These are phyloP conservation scores for Mactromeris polynyma DNA, from an alignment of 2,888 invertebrate genomes.

Conservation along the genomic window DNA sequence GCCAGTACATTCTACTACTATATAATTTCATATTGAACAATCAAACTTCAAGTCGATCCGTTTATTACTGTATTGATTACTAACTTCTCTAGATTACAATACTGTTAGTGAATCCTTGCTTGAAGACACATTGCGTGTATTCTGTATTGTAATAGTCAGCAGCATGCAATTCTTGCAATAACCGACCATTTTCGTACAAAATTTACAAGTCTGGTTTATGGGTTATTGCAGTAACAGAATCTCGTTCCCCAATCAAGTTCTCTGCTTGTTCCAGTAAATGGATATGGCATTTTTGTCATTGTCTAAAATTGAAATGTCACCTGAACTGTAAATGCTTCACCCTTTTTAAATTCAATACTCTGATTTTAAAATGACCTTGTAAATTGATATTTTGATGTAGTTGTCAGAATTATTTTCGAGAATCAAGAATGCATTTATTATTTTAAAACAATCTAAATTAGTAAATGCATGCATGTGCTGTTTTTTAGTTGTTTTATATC, in stretches of 20 bases:
- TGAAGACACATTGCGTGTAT: constrained; percentile 1
- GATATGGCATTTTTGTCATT: neutral
- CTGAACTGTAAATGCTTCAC: neutral
- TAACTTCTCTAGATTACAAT: constrained; percentile 13
- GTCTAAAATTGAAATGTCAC: constrained; percentile 9
- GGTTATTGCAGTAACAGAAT: neutral
- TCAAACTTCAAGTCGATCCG: neutral
- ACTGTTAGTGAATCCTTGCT: neutral
- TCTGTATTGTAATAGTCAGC: neutral
- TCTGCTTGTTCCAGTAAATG: neutral
- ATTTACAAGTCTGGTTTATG: constrained; percentile 12
- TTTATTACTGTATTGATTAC: neutral
- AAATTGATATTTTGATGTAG: neutral
- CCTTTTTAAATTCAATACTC: neutral
- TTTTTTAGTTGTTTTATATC: no score
- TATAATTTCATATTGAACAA: neutral
- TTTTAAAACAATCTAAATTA: no score
- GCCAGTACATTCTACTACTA: neutral
- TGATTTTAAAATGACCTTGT: neutral
- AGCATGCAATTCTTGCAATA: constrained; percentile 12
- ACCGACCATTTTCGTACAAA: constrained; percentile 2
- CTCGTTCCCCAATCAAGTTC: neutral
- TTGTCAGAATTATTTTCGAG: neutral
- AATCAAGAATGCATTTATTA: neutral
- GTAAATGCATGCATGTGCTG: no score